Evolutionary conservation across 1,140 invertebrate species (phyloP).

Genomic region (Lordiphosa collinella): DNA sequence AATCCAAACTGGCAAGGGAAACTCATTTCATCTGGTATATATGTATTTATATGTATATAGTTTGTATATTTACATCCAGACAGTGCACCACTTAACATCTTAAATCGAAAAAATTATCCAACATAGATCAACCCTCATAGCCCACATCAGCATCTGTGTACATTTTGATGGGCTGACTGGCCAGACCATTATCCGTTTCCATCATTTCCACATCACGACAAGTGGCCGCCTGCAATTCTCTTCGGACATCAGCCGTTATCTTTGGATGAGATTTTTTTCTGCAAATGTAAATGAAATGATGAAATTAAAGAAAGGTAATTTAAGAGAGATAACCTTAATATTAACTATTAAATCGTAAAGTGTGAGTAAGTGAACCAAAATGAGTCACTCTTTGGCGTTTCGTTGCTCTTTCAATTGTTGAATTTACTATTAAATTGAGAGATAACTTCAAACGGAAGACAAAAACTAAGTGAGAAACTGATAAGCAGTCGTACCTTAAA

Average conservation of each 20-base stretch:
- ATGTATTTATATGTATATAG: conserved; percentile 21
- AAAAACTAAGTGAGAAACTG: too few relatives aligned
- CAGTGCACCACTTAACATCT: conserved; percentile 9
- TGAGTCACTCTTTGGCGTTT: too few relatives aligned
- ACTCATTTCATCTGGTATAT: conserved; percentile 19
- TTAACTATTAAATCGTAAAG: too few relatives aligned
- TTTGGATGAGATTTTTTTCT: conserved; percentile 88
- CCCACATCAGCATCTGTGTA: conserved; percentile 73
- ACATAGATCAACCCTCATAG: conserved; percentile 33
- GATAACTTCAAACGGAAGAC: too few relatives aligned
- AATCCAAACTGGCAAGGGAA: not conserved
- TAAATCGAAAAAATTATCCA: conserved; percentile 33
- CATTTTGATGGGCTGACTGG: conserved; percentile 50
- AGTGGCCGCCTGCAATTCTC: conserved; percentile 90
- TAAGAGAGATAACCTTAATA: too few relatives aligned
- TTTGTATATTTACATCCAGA: conserved; percentile 36
- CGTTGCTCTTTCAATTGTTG: too few relatives aligned
- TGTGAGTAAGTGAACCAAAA: too few relatives aligned
- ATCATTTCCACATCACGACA: conserved; percentile 88
- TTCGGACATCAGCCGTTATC: conserved; percentile 91
- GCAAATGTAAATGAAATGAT: conserved; percentile 12
- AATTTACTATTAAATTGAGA: too few relatives aligned
- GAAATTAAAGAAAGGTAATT: not conserved
- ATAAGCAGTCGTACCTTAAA: too few relatives aligned
- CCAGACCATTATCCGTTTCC: conserved; percentile 59